Percentiles rank a stretch among this genome's conserved stretches.
Conservation (phyloP, 2,797 vertebrate genomes). For the Poeciliopsis paucimaculata region DNA sequence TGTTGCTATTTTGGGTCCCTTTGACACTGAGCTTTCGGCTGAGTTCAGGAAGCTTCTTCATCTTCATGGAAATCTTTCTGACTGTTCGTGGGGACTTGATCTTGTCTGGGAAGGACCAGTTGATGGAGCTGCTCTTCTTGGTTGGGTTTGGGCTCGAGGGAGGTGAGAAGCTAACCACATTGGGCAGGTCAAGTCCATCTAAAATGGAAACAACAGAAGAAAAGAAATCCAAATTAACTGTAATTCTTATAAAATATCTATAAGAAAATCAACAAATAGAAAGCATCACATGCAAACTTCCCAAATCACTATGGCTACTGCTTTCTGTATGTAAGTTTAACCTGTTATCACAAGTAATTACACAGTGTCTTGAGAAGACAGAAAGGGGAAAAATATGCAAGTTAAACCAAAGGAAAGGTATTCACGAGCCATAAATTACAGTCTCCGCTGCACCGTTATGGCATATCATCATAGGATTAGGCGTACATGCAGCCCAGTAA, state of each 20-base stretch:
- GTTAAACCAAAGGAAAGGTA: constrained; percentile 33
- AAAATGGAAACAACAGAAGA: constrained; percentile 36
- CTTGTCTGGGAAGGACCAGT: constrained; percentile 97
- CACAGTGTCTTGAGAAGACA: constrained; percentile 40
- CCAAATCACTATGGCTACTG: constrained; percentile 17
- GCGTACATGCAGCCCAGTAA: constrained; percentile 57
- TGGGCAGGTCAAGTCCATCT: constrained; percentile 80
- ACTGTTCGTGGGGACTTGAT: constrained; percentile 97
- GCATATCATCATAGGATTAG: constrained; percentile 59
- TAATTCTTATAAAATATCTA: constrained; percentile 10
- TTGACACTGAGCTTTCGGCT: constrained; percentile 93
- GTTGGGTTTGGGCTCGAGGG: constrained; percentile 89
- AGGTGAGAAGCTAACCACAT: constrained; percentile 83
- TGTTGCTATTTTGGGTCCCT: constrained; percentile 82
- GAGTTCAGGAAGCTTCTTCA: constrained; percentile 97
- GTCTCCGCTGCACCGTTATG: constrained; percentile 39
- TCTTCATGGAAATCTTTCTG: constrained; percentile 98
- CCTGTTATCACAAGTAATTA: constrained; percentile 28
- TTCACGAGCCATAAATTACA: constrained; percentile 50
- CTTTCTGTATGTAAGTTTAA: constrained; percentile 12
- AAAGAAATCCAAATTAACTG: constrained; percentile 16
- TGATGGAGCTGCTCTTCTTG: constrained; percentile 93
- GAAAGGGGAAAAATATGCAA: constrained; percentile 27
- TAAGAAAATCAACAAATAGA: constrained; percentile 27
- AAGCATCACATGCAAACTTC: constrained; percentile 12